phyloP scores from a whole-genome alignment of 2,797 vertebrate species.

The Pitangus sulphuratus region DNA sequence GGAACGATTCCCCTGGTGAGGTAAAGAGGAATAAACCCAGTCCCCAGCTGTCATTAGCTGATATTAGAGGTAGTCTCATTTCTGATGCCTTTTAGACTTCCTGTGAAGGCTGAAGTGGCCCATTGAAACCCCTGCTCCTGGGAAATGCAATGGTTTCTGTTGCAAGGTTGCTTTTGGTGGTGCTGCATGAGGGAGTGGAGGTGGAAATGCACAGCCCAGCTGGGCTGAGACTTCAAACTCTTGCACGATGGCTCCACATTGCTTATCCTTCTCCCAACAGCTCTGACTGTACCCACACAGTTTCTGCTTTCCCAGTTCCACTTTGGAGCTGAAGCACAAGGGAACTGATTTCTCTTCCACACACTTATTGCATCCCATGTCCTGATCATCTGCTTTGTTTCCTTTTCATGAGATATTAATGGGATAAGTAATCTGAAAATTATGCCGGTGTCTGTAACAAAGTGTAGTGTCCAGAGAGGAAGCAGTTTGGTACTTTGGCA shows the following conservation, averaged over 20 bases:
- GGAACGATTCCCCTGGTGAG: neutral
- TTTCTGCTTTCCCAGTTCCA: neutral
- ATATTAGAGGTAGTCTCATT: neutral
- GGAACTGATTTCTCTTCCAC: neutral
- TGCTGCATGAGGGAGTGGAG: neutral
- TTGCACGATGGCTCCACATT: rapidly evolving
- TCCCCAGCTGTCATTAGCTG: neutral
- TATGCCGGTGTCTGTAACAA: neutral
- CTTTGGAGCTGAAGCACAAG: neutral
- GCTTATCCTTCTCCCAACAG: neutral
- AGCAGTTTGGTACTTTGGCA: neutral
- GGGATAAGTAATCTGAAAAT: neutral
- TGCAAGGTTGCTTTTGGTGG: rapidly evolving
- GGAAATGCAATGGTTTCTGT: neutral
- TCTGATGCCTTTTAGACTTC: neutral
- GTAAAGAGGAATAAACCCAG: neutral
- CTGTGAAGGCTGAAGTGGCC: rapidly evolving
- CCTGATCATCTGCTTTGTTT: neutral
- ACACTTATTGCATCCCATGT: neutral
- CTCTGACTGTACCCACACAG: neutral
- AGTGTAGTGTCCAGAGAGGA: neutral
- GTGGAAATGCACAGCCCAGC: neutral
- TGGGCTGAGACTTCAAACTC: neutral
- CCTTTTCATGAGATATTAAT: neutral
- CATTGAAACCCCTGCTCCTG: neutral